Base-by-base conservation (phyloP, 2,797 vertebrate genomes). In the Centropyge bicolor region DNA sequence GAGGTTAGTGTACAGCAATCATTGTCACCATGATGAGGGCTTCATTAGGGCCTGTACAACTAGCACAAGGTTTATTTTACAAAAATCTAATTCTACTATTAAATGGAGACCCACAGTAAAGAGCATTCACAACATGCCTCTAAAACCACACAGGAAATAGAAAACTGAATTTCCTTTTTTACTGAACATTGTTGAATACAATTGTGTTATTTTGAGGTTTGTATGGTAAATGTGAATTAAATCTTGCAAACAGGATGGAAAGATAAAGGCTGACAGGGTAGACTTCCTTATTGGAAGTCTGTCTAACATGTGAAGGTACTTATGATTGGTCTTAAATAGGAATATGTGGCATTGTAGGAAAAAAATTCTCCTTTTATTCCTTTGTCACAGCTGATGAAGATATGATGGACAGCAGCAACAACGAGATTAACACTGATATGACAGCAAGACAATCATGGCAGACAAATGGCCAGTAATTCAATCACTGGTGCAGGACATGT, bases 401-500 rank as follows among this genome's bases (percentile, higher is more conserved):
- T 19, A 77, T 64, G 75, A 86, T 57, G 36, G 88, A 88, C 85
- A 76, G 55, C 45, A 5, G 41, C 72, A 79, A 84, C 76, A 79
- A 88, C n/a, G 35, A 88, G 83, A 92, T 92, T 89, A 91, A 86
- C 69, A 46, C 72, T 83, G 89, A 89, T 88, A 92, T 86, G 89
- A 93, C 91, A 87, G 89, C 78, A 90, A 92, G 89, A 93, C 90
- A 93, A 93, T 93, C 82, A 93, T 76, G 85, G 91, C 51, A 88
- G 93, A 94, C 91, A 94, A 94, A 93, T 92, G 90, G 80, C 80
- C 78, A 88, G 92, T 95, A 95, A 96, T 95, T 95, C 93, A 94
- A 94, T 95, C 92, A 92, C 62, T 84, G 77, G 85, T 82, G 90
- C 86, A 91, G 91, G 87, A 91, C 90, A 86, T 89, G 93, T 92